Conservation (phyloP, 1,140 invertebrate species). For the Heliconius hermathena region DNA sequence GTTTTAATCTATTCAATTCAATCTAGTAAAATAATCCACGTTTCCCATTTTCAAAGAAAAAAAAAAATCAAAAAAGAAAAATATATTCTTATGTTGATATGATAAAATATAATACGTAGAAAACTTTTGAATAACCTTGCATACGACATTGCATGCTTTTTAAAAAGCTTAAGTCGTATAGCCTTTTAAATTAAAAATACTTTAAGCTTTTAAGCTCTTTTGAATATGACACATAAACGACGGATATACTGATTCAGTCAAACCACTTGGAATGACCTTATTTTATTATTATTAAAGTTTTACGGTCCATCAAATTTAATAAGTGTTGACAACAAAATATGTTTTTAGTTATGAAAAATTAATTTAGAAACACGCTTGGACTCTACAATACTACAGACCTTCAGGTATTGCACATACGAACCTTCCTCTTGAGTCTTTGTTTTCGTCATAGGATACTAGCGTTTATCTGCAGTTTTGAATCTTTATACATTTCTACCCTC, state of each 20-base stretch:
- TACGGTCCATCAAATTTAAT: not conserved
- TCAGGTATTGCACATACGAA: no score
- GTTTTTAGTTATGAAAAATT: no score
- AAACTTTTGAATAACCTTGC: not conserved
- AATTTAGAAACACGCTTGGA: no score
- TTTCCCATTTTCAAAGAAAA: no score
- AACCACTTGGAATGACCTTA: slow-evolving; percentile 5
- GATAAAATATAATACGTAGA: not conserved
- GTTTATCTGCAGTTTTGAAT: no score
- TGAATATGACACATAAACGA: not conserved
- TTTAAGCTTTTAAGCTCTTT: slow-evolving; percentile 14
- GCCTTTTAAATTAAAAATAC: slow-evolving; percentile 4
- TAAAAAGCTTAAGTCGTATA: not conserved
- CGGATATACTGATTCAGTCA: not conserved
- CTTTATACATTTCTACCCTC: no score
- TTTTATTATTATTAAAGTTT: not conserved
- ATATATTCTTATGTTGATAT: not conserved
- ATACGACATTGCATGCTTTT: slow-evolving; percentile 4
- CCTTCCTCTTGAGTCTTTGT: no score
- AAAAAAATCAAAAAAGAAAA: no score
- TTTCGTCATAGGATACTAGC: no score
- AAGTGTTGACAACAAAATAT: not conserved
- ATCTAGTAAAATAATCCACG: no score
- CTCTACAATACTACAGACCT: no score
- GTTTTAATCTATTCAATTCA: no score